Base-by-base conservation (phyloP, 2,113 vertebrate genomes). In the Perognathus longimembris region DNA sequence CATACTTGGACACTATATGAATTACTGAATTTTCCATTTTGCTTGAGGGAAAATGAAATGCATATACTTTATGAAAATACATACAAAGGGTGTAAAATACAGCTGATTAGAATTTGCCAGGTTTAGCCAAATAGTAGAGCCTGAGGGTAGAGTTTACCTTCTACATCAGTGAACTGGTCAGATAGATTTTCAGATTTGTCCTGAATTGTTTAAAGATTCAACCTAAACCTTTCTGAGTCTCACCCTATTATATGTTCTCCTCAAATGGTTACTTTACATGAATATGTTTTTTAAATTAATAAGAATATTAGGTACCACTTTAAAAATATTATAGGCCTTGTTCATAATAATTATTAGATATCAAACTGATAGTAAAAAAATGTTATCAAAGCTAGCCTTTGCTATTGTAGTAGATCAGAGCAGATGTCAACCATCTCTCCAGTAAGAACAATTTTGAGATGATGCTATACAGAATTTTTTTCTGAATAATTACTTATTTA, bases 211-310 rank as follows among this genome's bases (percentile, higher is more conserved):
- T 67, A 38, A 34, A 67, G 42, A 74, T 11, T 83, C 9, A 84
- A 4, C 36, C 26, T 81, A 69, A 81, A 61, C 85, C 54, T 85
- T 90, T 77, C 64, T 85, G 32, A 91, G 32, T 42, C 21, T n/a
- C 26, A 38, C 11, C 57, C 45, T 57, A 3, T 82, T 38, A 32
- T n/a, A 28, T 69, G 38, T 92, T 71, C 15, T 8, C 20, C 11
- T 73, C 17, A 26, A 20, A 32, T 84, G 38, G 34, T 71, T 91
- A 57, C 45, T 85, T 89, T 86, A 42, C 22, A 85, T 61, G 22
- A 91, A 64, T 84, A 78, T 54, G 30, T 36, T 66, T 94, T 36
- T 94, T 85, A 57, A 80, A 87, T 93, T 54, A 89, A n/a, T 26
- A n/a, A 79, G 88, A 6, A 17, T 21, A 61, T 84, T 82, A 64